phyloP scores from a whole-genome alignment of 2,797 vertebrate genomes.

The Prunella strophiata region DNA sequence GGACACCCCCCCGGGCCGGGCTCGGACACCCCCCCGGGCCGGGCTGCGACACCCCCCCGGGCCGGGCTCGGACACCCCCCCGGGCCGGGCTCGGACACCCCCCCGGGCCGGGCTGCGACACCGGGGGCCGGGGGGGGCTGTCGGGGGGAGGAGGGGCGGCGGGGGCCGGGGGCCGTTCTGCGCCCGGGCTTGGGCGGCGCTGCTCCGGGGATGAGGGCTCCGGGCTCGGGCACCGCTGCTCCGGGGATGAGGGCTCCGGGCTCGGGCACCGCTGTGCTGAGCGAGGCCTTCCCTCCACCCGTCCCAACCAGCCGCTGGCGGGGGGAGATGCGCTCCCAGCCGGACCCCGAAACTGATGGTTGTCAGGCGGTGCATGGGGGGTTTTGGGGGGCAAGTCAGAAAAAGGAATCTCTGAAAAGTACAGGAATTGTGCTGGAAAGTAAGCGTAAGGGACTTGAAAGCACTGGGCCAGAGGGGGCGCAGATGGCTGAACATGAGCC shows the following conservation, averaged over 20 bases:
- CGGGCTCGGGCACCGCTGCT: too few relatives aligned
- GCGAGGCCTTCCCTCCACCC: too few relatives aligned
- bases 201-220: too few relatives aligned
- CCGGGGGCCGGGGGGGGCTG: too few relatives aligned
- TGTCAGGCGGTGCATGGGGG: accelerated
- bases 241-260: too few relatives aligned
- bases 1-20: not conserved
- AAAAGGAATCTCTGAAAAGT: not conserved
- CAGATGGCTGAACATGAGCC: accelerated
- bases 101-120: not conserved
- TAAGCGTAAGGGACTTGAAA: accelerated
- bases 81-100: too few relatives aligned
- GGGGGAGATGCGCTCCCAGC: not conserved
- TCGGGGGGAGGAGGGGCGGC: too few relatives aligned
- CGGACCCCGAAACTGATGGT: accelerated
- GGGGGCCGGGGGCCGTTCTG: too few relatives aligned
- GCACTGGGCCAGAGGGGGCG: accelerated
- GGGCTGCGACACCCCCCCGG: too few relatives aligned
- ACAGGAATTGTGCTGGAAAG: not conserved
- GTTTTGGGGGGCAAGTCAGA: accelerated
- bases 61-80: too few relatives aligned
- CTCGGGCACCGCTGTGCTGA: accelerated
- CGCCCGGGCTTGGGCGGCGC: too few relatives aligned
- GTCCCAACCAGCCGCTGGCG: accelerated
- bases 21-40: not conserved